Evolutionary conservation across 2,797 vertebrate species (phyloP).

Genomic region (Sebastes oblongus): DNA sequence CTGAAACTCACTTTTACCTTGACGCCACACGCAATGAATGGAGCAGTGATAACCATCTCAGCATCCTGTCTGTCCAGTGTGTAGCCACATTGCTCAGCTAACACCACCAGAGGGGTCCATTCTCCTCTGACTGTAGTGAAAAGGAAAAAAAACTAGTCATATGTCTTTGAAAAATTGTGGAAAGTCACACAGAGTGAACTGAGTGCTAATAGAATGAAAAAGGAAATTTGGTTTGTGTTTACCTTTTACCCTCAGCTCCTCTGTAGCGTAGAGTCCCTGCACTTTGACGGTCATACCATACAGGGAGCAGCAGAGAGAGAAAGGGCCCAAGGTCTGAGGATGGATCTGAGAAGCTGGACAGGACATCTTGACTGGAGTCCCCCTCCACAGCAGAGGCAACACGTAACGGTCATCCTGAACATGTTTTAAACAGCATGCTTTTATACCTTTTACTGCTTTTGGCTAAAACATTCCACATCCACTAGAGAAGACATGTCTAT

Average conservation of each 20-base stretch:
- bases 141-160: neutral
- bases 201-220: neutral
- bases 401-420: conserved; percentile 56
- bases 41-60: conserved; percentile 33
- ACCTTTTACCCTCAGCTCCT: conserved; percentile 64
- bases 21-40: conserved; percentile 68
- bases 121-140: conserved; percentile 59
- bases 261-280: neutral
- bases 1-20: conserved; percentile 55
- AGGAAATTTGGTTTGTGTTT: neutral
- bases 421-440: neutral
- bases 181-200: neutral
- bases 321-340: neutral
- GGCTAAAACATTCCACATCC: neutral
- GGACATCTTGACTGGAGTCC: conserved; percentile 53
- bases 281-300: conserved; percentile 50
- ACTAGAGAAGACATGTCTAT: neutral
- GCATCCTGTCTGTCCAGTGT: conserved; percentile 29
- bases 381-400: conserved; percentile 71
- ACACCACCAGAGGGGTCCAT: conserved; percentile 55
- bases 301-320: conserved; percentile 65
- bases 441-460: neutral
- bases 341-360: conserved; percentile 50
- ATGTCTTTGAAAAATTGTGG: neutral
- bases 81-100: conserved; percentile 68